Conservation (phyloP, 2,888 invertebrate genomes). For the Callosobruchus maculatus region DNA sequence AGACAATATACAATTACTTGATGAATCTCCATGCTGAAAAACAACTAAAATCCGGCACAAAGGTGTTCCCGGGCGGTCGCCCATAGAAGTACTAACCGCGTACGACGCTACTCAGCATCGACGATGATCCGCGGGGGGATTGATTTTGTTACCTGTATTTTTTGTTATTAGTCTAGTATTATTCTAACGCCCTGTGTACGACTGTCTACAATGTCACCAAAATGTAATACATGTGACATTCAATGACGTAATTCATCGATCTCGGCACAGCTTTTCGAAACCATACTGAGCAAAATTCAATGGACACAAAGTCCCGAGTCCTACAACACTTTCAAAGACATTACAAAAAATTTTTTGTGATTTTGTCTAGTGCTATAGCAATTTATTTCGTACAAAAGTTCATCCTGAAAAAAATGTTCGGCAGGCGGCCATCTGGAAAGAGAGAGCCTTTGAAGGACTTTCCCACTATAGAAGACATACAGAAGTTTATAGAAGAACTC, state of each 20-base stretch:
- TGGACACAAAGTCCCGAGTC: conserved; percentile 19
- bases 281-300: conserved; percentile 12
- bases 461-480: conserved; percentile 36
- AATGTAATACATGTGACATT: neutral
- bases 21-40: too few species aligned
- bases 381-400: conserved; percentile 21
- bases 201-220: conserved; percentile 1
- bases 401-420: conserved; percentile 15
- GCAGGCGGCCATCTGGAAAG: conserved; percentile 10
- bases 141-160: too few species aligned
- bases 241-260: neutral
- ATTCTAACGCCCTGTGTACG: neutral
- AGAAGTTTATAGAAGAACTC: conserved; percentile 36
- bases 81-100: too few species aligned
- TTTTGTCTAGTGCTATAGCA: conserved; percentile 20
- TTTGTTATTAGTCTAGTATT: too few species aligned
- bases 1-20: too few species aligned
- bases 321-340: conserved; percentile 19
- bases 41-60: too few species aligned
- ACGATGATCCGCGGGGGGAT: too few species aligned
- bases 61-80: too few species aligned
- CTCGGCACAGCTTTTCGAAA: neutral
- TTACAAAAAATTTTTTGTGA: conserved; percentile 22
- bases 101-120: too few species aligned
- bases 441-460: conserved; percentile 28